Evolutionary conservation across 2,797 vertebrate genomes (phyloP).

Genomic region (Ciconia nigra): DNA sequence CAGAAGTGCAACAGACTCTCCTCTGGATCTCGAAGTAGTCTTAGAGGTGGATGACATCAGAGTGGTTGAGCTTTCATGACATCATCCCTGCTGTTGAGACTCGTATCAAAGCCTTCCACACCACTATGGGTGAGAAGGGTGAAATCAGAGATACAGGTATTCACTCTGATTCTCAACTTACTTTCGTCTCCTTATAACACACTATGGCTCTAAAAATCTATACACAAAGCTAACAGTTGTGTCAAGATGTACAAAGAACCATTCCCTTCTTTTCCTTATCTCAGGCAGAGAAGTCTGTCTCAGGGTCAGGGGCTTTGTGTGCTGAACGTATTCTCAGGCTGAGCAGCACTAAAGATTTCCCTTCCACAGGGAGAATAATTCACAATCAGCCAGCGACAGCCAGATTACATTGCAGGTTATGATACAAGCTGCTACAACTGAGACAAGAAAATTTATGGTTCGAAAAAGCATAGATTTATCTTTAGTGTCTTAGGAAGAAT

Average conservation of each 20-base stretch:
- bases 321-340: not conserved
- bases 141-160: not conserved
- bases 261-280: not conserved
- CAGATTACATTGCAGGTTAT: not conserved
- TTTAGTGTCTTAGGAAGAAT: not conserved
- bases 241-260: not conserved
- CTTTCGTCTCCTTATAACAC: not conserved
- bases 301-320: not conserved
- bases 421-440: not conserved
- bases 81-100: not conserved
- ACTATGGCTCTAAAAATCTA: not conserved
- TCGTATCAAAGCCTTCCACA: not conserved
- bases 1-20: not conserved
- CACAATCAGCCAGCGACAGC: not conserved
- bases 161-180: not conserved
- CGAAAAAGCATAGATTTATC: not conserved
- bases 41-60: not conserved
- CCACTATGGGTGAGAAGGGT: not conserved
- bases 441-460: not conserved
- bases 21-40: not conserved
- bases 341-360: not conserved
- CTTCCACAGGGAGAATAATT: not conserved
- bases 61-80: not conserved
- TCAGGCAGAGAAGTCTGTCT: not conserved
- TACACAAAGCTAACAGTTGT: not conserved